phyloP scores from a whole-genome alignment of 1,140 invertebrate genomes.

The Drusus annulatus region DNA sequence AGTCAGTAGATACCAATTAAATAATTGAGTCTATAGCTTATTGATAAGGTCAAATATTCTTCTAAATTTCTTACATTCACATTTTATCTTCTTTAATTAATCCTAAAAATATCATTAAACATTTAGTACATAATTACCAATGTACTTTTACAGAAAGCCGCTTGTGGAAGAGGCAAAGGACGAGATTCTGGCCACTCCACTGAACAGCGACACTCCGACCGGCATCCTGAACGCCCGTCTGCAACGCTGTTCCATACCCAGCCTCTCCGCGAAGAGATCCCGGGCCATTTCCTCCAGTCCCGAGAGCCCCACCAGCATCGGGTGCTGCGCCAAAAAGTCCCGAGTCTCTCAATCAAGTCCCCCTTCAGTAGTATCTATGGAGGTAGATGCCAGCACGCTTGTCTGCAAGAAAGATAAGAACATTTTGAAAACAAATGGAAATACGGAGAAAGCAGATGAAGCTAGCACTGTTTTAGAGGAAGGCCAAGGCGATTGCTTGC shows the following conservation, averaged over 20 bases:
- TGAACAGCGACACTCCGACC: constrained; percentile 41
- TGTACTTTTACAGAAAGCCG: not conserved
- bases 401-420: not conserved
- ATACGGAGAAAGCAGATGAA: constrained; percentile 14
- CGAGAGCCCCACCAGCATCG: not conserved
- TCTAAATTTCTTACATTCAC: too few species aligned
- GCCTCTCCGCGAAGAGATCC: constrained; percentile 40
- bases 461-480: constrained; percentile 65
- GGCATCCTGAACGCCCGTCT: constrained; percentile 41
- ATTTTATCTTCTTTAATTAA: too few species aligned
- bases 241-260: constrained; percentile 22
- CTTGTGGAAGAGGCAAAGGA: constrained; percentile 5
- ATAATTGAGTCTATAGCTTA: too few species aligned
- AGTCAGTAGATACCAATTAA: too few species aligned
- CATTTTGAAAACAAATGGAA: not conserved
- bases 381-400: not conserved
- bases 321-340: constrained; percentile 58
- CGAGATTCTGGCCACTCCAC: constrained; percentile 49
- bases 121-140: too few species aligned
- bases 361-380: constrained; percentile 56
- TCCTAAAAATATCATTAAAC: too few species aligned
- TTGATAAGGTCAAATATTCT: too few species aligned
- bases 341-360: constrained; percentile 34
- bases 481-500: constrained; percentile 68
- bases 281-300: constrained; percentile 49